Evolutionary conservation across 1,140 invertebrate genomes (phyloP), one percentile per base, ranked within the genome.

Genomic region (Pachyrhynchus sulphureomaculatus): DNA sequence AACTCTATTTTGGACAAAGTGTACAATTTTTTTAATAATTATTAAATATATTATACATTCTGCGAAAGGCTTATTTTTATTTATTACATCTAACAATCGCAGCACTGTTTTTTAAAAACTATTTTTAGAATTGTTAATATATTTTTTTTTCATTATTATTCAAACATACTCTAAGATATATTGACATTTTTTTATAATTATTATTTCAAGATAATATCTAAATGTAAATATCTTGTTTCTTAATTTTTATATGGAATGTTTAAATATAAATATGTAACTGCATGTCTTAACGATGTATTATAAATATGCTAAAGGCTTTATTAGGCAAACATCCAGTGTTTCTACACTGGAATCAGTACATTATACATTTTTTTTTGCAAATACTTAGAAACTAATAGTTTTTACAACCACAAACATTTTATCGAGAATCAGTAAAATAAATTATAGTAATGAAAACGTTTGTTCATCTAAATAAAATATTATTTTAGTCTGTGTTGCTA

Each of bases 51-150:
- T 72, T 68, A 49, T 73, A 74, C 67, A 72, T 71, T 61, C 71
- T 74, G 72, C 72, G 68, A 74, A 72, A 75, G 71, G 73, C 73
- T 73, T 74, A 72, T 48, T 65, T 61, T 67, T 70, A 69, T 67
- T 72, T 66, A 68, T 70, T 72, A 72, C 69, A 71, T 68, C 68
- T 72, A 67, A 62, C 71, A 67, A 65, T 71, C 67, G 69, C 71
- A 71, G 69, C 66, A 63, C 57, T 65, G 65, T 61, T 70, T 65
- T 53, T 62, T 61, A 52, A 68, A 66, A 62, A 68, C 68, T 71
- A 68, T 69, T 49, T 74, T 69, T 73, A 72, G 72, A 72, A 72
- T 75, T 72, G 71, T 67, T 71, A 72, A 72, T 70, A 66, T 59
- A 48, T 62, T 69, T 68, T 63, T 57, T 55, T 37, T 51, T 58